Conservation (phyloP, 2,888 invertebrate genomes). For the Agrotis ipsilon region DNA sequence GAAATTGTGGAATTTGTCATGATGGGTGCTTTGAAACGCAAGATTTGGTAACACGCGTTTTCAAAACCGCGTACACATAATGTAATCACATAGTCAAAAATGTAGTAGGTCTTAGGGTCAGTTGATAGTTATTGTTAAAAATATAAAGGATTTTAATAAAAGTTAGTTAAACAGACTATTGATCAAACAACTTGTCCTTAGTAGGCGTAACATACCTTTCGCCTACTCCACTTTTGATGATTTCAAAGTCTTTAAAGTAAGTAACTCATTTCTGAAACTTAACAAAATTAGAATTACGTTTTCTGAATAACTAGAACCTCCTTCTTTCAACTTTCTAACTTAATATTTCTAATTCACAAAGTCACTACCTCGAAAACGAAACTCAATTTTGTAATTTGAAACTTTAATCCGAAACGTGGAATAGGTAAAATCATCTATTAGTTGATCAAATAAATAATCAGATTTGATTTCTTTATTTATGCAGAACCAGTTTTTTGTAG, state of each 20-base stretch:
- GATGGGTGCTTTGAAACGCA: too few species aligned
- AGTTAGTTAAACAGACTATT: too few species aligned
- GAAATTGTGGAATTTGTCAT: constrained; percentile 3
- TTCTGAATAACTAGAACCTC: neutral
- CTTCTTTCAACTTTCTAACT: constrained; percentile 16
- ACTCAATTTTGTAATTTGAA: constrained; percentile 45
- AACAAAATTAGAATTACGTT: constrained; percentile 9
- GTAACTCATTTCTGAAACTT: constrained; percentile 14
- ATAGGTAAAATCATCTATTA: constrained; percentile 18
- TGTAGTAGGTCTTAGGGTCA: too few species aligned
- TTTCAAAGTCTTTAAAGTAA: neutral
- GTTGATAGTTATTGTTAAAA: too few species aligned
- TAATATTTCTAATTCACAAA: constrained; percentile 27
- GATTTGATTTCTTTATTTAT: constrained; percentile 11
- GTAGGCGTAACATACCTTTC: neutral
- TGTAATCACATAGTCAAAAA: too few species aligned
- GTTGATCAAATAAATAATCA: constrained; percentile 35
- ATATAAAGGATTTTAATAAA: too few species aligned
- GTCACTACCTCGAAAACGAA: constrained; percentile 10
- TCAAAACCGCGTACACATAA: too few species aligned
- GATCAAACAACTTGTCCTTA: too few species aligned
- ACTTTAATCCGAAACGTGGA: constrained; percentile 33
- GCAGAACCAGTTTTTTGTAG: constrained; percentile 11
- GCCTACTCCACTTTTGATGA: neutral
- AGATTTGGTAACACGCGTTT: too few species aligned